Percentiles rank a stretch among this genome's conserved stretches.
These are phyloP conservation scores for Cosmopolites sordidus DNA, from an alignment of 2,888 invertebrate species.

Conservation along the genomic window DNA sequence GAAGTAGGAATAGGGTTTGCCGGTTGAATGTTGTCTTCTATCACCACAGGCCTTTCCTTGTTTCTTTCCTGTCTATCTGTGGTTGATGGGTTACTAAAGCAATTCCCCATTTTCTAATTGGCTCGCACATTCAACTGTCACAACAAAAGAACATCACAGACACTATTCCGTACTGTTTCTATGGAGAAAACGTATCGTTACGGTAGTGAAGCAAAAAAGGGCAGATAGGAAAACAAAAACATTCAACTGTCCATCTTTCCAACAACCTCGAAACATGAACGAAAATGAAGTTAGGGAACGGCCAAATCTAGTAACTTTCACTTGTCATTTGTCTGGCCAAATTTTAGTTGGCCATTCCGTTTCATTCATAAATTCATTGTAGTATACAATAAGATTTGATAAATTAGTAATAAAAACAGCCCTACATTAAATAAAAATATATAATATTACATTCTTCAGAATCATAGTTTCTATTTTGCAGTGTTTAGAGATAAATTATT, in stretches of 20 bases:
- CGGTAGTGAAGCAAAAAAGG: background rate
- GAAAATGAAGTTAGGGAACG: slow-evolving; percentile 29
- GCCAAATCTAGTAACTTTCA: slow-evolving; percentile 27
- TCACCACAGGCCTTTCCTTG: slow-evolving; percentile 47
- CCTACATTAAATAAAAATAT: too few species aligned
- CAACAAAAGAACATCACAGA: slow-evolving; percentile 34
- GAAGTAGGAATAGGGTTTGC: slow-evolving; percentile 64
- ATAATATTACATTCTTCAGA: too few species aligned
- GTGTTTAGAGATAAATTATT: too few species aligned
- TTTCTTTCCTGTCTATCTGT: slow-evolving; percentile 55
- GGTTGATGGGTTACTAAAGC: slow-evolving; percentile 70
- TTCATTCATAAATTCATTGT: too few species aligned
- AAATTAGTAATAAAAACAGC: too few species aligned
- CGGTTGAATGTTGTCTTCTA: slow-evolving; percentile 46
- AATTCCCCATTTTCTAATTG: slow-evolving; percentile 71
- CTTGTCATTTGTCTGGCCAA: slow-evolving; percentile 2
- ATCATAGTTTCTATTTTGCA: too few species aligned
- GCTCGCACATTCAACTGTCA: slow-evolving; percentile 33
- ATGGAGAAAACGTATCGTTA: background rate
- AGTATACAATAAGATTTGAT: too few species aligned
- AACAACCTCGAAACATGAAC: slow-evolving; percentile 28
- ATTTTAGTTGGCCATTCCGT: background rate
- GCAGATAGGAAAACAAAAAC: background rate
- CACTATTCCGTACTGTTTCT: background rate
- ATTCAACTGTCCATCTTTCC: slow-evolving; percentile 18